Evolutionary conservation across 2,797 vertebrate species (phyloP).

Genomic region (Sylvilagus floridanus): DNA sequence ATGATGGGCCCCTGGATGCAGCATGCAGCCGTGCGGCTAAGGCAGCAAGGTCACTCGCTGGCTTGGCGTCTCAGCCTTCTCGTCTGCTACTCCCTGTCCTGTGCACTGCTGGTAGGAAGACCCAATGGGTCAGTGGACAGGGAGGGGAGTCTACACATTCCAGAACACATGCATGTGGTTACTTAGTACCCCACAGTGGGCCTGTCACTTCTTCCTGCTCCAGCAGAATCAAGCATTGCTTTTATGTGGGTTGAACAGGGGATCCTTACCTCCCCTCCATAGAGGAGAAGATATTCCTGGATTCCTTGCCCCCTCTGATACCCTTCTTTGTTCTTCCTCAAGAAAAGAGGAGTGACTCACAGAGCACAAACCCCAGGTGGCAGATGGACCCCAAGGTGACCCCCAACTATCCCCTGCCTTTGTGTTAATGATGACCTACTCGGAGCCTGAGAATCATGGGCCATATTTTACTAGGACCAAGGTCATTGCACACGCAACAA

Average conservation of each 20-base stretch:
- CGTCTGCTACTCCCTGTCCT: not conserved
- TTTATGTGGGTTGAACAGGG: not conserved
- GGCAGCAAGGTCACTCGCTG: not conserved
- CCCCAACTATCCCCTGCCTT: not conserved
- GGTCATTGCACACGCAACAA: not conserved
- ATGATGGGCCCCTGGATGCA: fast-evolving
- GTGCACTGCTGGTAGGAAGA: not conserved
- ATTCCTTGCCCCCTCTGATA: not conserved
- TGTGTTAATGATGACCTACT: no score
- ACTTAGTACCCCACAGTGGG: not conserved
- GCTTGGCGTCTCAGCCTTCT: not conserved
- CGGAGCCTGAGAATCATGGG: not conserved
- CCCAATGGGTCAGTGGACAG: not conserved
- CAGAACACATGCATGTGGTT: not conserved
- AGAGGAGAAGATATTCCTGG: not conserved
- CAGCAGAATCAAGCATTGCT: not conserved
- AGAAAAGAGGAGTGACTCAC: not conserved
- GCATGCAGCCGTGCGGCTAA: no score
- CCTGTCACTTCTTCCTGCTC: not conserved
- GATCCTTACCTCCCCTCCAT: not conserved
- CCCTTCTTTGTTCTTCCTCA: not conserved
- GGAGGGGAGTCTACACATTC: not conserved
- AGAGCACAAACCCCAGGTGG: not conserved
- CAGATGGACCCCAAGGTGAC: not conserved
- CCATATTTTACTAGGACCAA: not conserved